Conservation (phyloP, 1,140 invertebrate species). For the Acyrthosiphon pisum region DNA sequence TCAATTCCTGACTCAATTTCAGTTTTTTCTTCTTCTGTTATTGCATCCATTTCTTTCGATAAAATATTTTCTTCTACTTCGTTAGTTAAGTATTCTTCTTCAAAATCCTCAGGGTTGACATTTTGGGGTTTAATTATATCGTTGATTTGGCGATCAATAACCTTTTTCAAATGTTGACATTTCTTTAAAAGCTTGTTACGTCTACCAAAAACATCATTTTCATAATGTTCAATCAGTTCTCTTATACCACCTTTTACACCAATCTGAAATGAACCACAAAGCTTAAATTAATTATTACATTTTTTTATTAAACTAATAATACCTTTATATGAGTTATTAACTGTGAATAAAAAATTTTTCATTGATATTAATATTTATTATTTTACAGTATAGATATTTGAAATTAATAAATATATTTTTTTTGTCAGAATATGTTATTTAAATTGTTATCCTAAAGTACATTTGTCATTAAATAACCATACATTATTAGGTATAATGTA, state of each 20-base stretch:
- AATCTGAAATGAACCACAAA: slow-evolving; percentile 19
- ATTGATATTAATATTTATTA: too few species aligned
- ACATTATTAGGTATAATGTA: too few species aligned
- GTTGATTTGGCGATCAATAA: not conserved
- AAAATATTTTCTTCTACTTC: not conserved
- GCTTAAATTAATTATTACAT: not conserved
- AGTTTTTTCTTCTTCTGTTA: not conserved
- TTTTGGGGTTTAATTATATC: slow-evolving; percentile 4
- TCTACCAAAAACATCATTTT: slow-evolving; percentile 40
- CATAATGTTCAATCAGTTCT: not conserved
- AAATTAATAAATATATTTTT: too few species aligned
- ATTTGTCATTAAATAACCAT: too few species aligned
- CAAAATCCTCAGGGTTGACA: not conserved
- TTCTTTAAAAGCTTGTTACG: slow-evolving; percentile 27
- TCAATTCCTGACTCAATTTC: not conserved
- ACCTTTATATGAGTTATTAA: not conserved
- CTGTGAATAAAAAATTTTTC: too few species aligned
- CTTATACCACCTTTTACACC: slow-evolving; percentile 1
- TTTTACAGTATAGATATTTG: too few species aligned
- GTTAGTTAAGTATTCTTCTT: not conserved
- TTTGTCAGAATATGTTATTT: too few species aligned
- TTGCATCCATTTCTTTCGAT: not conserved
- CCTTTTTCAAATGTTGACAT: slow-evolving; percentile 29
- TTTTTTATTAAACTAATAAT: not conserved
- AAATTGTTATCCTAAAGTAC: too few species aligned